Evolutionary conservation across 2,888 invertebrate genomes (phyloP), one percentile per base, ranked within the genome.

Genomic region (Ormia ochracea): DNA sequence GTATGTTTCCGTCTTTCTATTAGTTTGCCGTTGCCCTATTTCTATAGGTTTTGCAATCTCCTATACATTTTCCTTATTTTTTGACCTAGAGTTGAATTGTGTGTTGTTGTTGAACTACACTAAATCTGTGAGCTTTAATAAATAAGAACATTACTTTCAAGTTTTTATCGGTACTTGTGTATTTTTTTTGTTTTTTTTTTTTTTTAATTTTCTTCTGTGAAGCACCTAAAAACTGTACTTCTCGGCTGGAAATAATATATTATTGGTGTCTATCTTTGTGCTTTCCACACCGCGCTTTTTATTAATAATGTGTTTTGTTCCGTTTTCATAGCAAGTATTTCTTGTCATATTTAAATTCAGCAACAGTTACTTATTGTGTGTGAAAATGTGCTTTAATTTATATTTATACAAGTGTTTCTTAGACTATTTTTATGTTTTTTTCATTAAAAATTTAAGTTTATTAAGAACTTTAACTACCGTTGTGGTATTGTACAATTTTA

Each of bases 341-440:
- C 52, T 61, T 78, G 45, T 72, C 66, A 68, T 73, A 74, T 63
- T 68, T 56, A 69, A 73, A 68, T 48, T 48, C 48, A 70, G 73
- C 61, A 50, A 78, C 78, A 74, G 68, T 74, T 78, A 74, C 41
- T 74, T 73, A 69, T 50, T 59, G 72, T 66, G 78, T 78, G 78
- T 78, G 78, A 78, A 72, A 78, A 72, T 70, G 41, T 38, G 54
- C 58, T 70, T 70, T 50, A 58, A 58, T 65, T 70, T 54, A 36
- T 59, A 43, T 66, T 66, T 78, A 61, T 43, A 59, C 78, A 72
- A 78, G 69, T 79, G 69, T 75, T 70, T 65, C 50, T 17, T 45
- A 33, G 43, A 43, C 21, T 48, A 36, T 21, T 17, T 45, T 28
- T 48, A 10, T 48, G n/a, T 48, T 17, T 41, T 23, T 41, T 59